These are phyloP conservation scores for Tachina fera DNA, from an alignment of 2,888 invertebrate genomes.

Conservation along the genomic window DNA sequence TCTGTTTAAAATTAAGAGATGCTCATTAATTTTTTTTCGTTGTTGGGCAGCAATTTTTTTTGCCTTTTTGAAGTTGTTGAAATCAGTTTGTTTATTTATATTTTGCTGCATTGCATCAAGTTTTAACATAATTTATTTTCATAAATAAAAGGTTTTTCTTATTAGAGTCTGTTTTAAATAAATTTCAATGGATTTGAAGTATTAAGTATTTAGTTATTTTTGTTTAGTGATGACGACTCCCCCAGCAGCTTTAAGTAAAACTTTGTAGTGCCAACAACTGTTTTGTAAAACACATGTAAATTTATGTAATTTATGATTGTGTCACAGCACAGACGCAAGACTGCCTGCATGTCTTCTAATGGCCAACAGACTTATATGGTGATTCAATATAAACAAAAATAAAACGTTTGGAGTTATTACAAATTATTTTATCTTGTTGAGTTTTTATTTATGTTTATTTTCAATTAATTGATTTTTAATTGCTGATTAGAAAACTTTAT, in stretches of 20 bases:
- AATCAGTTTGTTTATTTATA: neutral
- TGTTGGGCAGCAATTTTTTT: slow-evolving; percentile 9
- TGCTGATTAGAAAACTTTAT: slow-evolving; percentile 34
- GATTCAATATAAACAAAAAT: slow-evolving; percentile 15
- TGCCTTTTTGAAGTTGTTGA: neutral
- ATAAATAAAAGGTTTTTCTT: no score
- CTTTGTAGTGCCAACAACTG: slow-evolving; percentile 29
- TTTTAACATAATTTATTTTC: slow-evolving; percentile 5
- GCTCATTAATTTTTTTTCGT: slow-evolving; percentile 9
- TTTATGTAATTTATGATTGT: neutral
- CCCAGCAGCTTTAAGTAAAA: slow-evolving; percentile 36
- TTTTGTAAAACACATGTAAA: slow-evolving; percentile 43
- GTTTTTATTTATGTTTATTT: slow-evolving; percentile 44
- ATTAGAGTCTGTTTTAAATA: slow-evolving; percentile 41
- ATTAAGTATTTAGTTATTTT: no score
- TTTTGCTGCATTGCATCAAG: slow-evolving; percentile 6
- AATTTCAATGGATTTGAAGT: slow-evolving; percentile 43
- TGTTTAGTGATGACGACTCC: slow-evolving; percentile 30
- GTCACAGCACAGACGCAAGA: neutral
- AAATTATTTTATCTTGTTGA: slow-evolving; percentile 39
- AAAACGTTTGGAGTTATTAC: slow-evolving; percentile 15
- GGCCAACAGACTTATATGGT: slow-evolving; percentile 7
- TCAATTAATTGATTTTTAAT: slow-evolving; percentile 64
- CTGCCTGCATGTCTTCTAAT: neutral
- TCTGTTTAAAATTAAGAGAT: slow-evolving; percentile 20